Evolutionary conservation across 2,113 vertebrate genomes (phyloP).

Genomic region (Larimichthys crocea): DNA sequence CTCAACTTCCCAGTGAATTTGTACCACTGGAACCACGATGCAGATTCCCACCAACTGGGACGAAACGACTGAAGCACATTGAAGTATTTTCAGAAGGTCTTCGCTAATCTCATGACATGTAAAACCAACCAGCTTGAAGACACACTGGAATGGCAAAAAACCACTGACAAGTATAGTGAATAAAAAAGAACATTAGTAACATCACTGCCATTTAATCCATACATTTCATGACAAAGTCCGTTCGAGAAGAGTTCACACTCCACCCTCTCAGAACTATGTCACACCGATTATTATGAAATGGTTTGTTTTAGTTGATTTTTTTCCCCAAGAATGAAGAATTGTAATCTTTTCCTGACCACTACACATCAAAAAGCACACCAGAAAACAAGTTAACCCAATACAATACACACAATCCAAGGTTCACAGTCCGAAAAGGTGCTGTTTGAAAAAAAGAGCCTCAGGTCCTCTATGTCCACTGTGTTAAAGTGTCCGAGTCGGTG

Average conservation of each 20-base stretch:
- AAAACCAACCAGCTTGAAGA: slow-evolving; percentile 53
- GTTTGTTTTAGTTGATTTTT: slow-evolving; percentile 40
- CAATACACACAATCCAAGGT: slow-evolving; percentile 72
- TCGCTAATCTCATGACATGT: slow-evolving; percentile 43
- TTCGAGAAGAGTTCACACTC: slow-evolving; percentile 20
- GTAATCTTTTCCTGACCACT: slow-evolving; percentile 70
- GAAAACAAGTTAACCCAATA: slow-evolving; percentile 74
- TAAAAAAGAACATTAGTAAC: slow-evolving; percentile 60
- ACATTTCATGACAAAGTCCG: slow-evolving; percentile 44
- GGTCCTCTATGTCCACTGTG: slow-evolving; percentile 55
- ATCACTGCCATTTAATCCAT: slow-evolving; percentile 57
- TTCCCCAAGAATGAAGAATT: slow-evolving; percentile 35
- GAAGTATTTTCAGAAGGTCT: slow-evolving; percentile 22
- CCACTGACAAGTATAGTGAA: slow-evolving; percentile 46
- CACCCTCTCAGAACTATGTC: slow-evolving; percentile 7
- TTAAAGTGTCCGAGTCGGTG: slow-evolving; percentile 46
- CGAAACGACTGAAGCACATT: slow-evolving; percentile 28
- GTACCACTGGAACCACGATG: slow-evolving; percentile 14
- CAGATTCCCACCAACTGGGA: slow-evolving; percentile 15
- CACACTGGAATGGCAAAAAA: slow-evolving; percentile 46
- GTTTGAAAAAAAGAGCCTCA: slow-evolving; percentile 67
- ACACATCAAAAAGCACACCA: slow-evolving; percentile 76
- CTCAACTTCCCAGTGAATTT: slow-evolving; percentile 10
- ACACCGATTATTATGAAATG: slow-evolving; percentile 49
- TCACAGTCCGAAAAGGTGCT: slow-evolving; percentile 73